phyloP scores from a whole-genome alignment of 2,888 invertebrate species.

The Drosophila percnosoma region DNA sequence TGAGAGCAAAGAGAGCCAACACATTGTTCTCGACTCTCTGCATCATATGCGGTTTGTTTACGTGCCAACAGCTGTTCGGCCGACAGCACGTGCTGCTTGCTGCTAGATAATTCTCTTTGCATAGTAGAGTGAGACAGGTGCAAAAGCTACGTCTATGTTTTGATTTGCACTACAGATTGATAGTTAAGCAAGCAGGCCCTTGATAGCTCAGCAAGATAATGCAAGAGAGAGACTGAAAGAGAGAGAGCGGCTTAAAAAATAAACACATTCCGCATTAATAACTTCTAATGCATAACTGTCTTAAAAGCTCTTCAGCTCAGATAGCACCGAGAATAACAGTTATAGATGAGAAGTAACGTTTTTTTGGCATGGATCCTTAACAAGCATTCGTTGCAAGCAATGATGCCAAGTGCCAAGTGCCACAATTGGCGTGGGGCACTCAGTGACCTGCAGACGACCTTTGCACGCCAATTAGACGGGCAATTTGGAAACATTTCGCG shows the following conservation, averaged over 20 bases:
- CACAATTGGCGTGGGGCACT: constrained; percentile 1
- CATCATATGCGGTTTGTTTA: constrained; percentile 72
- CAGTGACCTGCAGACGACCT: constrained; percentile 67
- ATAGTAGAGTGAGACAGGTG: constrained; percentile 23
- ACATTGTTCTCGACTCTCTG: constrained; percentile 4
- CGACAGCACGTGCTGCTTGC: constrained; percentile 48
- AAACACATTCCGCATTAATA: not conserved
- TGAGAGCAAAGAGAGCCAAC: constrained; percentile 3
- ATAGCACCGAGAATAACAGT: not conserved
- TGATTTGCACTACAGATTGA: not conserved
- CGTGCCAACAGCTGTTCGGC: constrained; percentile 66
- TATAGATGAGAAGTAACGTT: not conserved
- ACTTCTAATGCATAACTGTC: not conserved
- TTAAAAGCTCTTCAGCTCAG: not conserved
- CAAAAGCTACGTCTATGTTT: constrained; percentile 10
- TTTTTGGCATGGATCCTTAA: not conserved
- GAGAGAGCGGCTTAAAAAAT: not conserved
- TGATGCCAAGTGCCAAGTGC: not conserved
- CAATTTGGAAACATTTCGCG: constrained; percentile 48
- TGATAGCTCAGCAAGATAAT: not conserved
- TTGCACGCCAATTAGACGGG: constrained; percentile 73
- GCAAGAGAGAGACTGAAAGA: not conserved
- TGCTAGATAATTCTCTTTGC: constrained; percentile 14
- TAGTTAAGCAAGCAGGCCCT: not conserved
- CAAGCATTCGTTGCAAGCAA: not conserved